Conservation (phyloP, 2,113 vertebrate genomes). For the Nerophis lumbriciformis region DNA sequence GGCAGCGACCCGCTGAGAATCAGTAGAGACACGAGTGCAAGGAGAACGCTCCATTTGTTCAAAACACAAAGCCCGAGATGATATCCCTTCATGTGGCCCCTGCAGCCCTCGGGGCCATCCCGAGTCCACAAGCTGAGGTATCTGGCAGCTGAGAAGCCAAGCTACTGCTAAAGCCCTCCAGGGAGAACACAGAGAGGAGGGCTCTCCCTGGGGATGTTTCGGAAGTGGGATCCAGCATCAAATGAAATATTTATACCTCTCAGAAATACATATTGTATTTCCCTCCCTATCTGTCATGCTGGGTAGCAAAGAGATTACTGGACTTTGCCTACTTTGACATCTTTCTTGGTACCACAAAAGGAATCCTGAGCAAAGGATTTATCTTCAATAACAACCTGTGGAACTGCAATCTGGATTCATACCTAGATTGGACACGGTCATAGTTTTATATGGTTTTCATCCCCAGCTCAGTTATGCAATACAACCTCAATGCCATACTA, state of each 20-base stretch:
- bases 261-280: conserved; percentile 30
- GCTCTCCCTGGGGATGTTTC: conserved; percentile 43
- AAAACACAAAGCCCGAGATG: conserved; percentile 32
- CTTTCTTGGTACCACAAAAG: conserved; percentile 29
- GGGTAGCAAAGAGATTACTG: conserved; percentile 29
- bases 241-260: conserved; percentile 56
- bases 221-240: conserved; percentile 25
- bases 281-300: conserved; percentile 35
- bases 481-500: no score
- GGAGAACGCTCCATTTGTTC: conserved; percentile 40
- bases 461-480: neutral
- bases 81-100: conserved; percentile 28
- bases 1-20: conserved; percentile 42
- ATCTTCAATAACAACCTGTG: conserved; percentile 16
- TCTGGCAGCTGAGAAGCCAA: conserved; percentile 54
- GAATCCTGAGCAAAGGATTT: conserved; percentile 36
- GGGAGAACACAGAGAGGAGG: conserved; percentile 35
- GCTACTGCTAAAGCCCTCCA: conserved; percentile 36
- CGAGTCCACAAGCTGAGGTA: conserved; percentile 19
- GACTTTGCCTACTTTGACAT: conserved; percentile 17
- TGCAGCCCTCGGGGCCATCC: conserved; percentile 5
- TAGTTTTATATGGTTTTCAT: neutral
- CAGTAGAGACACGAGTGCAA: conserved; percentile 28
- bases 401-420: neutral
- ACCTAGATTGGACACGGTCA: neutral